A percentile compares a stretch with the other conserved stretches of the same genome.
Evolutionary conservation across 2,888 invertebrate species (phyloP).

Genomic region (Yponomeuta evonymella): DNA sequence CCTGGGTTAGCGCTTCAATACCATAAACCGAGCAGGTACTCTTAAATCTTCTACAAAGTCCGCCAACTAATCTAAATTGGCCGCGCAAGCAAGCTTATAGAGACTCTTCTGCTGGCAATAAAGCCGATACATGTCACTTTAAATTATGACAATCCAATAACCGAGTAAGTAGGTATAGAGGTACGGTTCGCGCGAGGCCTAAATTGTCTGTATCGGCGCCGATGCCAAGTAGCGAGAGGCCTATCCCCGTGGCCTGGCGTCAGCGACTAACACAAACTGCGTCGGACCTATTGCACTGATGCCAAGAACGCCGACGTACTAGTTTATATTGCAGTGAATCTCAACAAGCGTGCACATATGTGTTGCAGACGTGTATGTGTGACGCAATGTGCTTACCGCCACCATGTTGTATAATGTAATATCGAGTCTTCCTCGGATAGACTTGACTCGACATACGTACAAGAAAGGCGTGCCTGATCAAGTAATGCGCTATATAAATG

Average conservation of each 20-base stretch:
- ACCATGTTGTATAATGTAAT: slow-evolving; percentile 10
- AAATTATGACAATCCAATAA: slow-evolving; percentile 73
- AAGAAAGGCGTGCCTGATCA: background rate
- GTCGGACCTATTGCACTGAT: slow-evolving; percentile 20
- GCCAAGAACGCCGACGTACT: slow-evolving; percentile 25
- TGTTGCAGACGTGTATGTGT: slow-evolving; percentile 26
- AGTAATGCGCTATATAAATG: background rate
- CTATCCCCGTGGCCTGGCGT: slow-evolving; percentile 37
- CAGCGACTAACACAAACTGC: slow-evolving; percentile 21
- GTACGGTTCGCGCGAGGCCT: slow-evolving; percentile 30
- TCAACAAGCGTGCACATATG: slow-evolving; percentile 6
- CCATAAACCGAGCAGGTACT: background rate
- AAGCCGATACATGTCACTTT: slow-evolving; percentile 49
- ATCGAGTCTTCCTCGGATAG: background rate
- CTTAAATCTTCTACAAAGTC: background rate
- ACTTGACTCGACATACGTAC: background rate
- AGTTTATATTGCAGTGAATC: slow-evolving; percentile 18
- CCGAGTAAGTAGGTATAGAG: slow-evolving; percentile 23
- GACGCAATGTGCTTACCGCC: slow-evolving; percentile 30
- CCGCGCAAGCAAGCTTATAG: background rate
- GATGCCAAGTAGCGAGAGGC: slow-evolving; percentile 54
- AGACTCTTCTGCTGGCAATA: slow-evolving; percentile 29
- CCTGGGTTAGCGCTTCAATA: background rate
- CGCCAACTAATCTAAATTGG: slow-evolving; percentile 5
- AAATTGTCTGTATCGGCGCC: slow-evolving; percentile 60